Base-by-base conservation (phyloP, 2,113 vertebrate genomes). In the Fregetta grallaria region DNA sequence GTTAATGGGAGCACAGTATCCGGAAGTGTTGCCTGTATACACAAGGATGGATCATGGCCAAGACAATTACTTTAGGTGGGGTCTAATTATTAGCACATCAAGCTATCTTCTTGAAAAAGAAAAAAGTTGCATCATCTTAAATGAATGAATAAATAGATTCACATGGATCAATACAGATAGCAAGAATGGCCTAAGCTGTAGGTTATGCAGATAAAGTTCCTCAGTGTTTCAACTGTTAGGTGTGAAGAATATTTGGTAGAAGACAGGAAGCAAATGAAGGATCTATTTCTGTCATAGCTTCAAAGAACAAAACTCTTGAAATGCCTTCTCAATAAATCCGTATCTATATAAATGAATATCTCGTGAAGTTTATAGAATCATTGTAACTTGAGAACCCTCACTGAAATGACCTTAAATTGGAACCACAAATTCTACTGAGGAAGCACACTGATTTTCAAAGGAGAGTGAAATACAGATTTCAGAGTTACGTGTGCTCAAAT, bases 251-350 rank as follows among this genome's bases (percentile, higher is more conserved):
- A 78, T 78, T 78, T 85, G n/a, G n/a, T 85, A 81, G 65, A 92
- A 91, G 27, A 74, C 4, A 88, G 25, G 26, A 88, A 85, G 38
- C 1, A 85, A 85, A 92, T 26, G 15, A 77, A 80, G 13, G n/a
- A 55, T 55, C 47, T 85, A 78, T 91, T 81, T 87, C 52, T 78
- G 27, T 55, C 32, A 40, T 16, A 47, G 4, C 20, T 94, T 93
- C 88, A 94, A 95, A 90, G 29, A 87, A 29, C 11, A 87, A 80
- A 97, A 94, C 25, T 94, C 80, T 62, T 84, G 30, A 87, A 91
- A 90, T 47, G 10, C 32, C 20, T 87, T 85, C 56, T 67, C 32
- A 67, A 82, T 63, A 88, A 95, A 85, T 85, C 32, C 36, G 17
- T 85, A 50, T 34, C 18, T 82, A 26, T 67, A 55, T 52, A 59